Percentiles rank a stretch among this genome's conserved stretches.
Conservation (phyloP, 2,888 invertebrate species). For the Eristalinus sepulchralis region DNA sequence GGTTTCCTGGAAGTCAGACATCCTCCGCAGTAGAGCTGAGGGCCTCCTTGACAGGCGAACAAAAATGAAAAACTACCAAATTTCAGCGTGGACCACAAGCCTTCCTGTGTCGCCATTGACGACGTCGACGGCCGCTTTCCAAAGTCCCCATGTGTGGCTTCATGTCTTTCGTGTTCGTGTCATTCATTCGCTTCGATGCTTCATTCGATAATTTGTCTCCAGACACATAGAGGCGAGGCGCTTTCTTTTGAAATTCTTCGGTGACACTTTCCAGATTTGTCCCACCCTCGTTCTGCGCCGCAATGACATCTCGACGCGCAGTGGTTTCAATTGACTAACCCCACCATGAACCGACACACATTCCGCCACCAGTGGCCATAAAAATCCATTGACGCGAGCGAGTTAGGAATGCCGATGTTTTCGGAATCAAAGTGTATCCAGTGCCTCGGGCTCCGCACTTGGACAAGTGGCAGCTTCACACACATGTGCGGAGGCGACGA, state of each 20-base stretch:
- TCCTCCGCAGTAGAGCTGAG: background rate
- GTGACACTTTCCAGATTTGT: constrained; percentile 59
- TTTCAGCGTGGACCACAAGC: background rate
- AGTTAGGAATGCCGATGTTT: constrained; percentile 49
- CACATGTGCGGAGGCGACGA: constrained; percentile 5
- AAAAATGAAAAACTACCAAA: background rate
- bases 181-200: constrained; percentile 66
- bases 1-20: constrained; percentile 11
- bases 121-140: background rate
- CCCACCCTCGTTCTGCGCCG: background rate
- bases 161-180: constrained; percentile 57
- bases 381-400: constrained; percentile 63
- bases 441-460: constrained; percentile 31
- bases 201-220: constrained; percentile 67
- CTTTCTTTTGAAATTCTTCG: constrained; percentile 63
- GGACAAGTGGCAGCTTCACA: constrained; percentile 58
- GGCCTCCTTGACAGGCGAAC: background rate
- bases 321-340: constrained; percentile 70
- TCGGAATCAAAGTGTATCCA: constrained; percentile 3
- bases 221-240: constrained; percentile 26
- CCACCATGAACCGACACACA: constrained; percentile 40
- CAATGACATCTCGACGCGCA: constrained; percentile 50
- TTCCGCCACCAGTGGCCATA: constrained; percentile 60
- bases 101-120: background rate
- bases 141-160: constrained; percentile 62